These are phyloP conservation scores for Pogoniulus pusillus DNA, from an alignment of 2,797 vertebrate species.

Conservation along the genomic window DNA sequence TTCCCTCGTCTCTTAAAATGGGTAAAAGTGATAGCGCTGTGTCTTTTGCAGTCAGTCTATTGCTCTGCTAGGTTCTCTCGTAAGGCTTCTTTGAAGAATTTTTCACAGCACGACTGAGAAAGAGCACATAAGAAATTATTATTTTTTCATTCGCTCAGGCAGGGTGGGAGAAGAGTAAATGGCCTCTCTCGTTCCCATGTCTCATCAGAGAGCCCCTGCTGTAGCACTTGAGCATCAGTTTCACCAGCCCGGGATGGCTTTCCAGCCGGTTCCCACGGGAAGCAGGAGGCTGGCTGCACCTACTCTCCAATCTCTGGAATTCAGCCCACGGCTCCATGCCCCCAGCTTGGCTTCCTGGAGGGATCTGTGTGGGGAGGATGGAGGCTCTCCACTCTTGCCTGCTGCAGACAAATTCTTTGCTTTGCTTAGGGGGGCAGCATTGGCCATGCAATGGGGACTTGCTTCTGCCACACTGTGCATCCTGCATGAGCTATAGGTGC, in stretches of 20 bases:
- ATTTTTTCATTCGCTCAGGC: not conserved
- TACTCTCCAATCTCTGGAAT: not conserved
- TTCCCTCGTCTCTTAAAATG: not conserved
- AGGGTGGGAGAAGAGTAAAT: not conserved
- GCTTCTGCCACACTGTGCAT: not conserved
- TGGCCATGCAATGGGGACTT: not conserved
- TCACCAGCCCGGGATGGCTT: not conserved
- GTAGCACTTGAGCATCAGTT: fast-evolving
- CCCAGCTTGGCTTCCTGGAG: not conserved
- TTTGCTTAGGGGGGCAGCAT: slow-evolving; percentile 58
- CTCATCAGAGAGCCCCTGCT: not conserved
- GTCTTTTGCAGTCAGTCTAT: not conserved
- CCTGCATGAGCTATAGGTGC: not conserved
- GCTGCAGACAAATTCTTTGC: not conserved
- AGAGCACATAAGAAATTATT: not conserved
- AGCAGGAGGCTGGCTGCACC: not conserved
- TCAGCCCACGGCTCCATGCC: fast-evolving
- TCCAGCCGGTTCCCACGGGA: fast-evolving
- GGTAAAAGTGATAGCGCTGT: not conserved
- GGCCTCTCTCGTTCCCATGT: not conserved
- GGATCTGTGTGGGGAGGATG: fast-evolving
- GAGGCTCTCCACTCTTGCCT: not conserved
- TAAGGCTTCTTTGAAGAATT: fast-evolving
- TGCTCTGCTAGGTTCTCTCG: not conserved
- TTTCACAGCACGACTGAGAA: not conserved